These are phyloP conservation scores for Elachura formosa DNA, from an alignment of 2,113 vertebrate species.

Conservation along the genomic window DNA sequence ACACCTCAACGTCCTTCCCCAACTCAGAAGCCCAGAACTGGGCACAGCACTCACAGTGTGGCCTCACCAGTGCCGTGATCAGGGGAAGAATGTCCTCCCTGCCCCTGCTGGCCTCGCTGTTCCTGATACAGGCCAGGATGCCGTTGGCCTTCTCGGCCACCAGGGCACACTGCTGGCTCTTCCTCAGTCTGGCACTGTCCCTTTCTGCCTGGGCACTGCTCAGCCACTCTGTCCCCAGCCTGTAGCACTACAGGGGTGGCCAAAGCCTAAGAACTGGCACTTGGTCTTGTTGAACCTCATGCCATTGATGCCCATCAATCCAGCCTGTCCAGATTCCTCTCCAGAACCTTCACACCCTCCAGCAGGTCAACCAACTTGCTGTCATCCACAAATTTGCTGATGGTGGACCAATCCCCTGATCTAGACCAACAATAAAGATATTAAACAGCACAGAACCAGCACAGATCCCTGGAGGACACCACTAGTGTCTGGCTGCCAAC, in stretches of 20 bases:
- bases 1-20: not conserved
- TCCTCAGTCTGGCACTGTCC: not conserved
- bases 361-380: not conserved
- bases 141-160: too few species aligned
- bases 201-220: not conserved
- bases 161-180: not conserved
- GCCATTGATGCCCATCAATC: not conserved
- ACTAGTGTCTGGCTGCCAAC: rapidly evolving
- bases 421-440: not conserved
- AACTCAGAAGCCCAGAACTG: not conserved
- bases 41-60: too few species aligned
- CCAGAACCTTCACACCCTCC: not conserved
- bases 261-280: not conserved
- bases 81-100: not conserved
- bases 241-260: not conserved
- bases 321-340: not conserved
- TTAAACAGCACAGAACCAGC: not conserved
- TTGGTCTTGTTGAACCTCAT: not conserved
- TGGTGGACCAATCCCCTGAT: too few species aligned
- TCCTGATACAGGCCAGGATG: not conserved
- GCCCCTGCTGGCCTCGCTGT: not conserved
- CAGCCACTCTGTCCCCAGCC: not conserved
- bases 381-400: not conserved
- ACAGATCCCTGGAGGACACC: not conserved
- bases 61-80: too few species aligned